Percentiles rank a stretch among this genome's conserved stretches.
Evolutionary conservation across 2,888 invertebrate species (phyloP).

Genomic region (Hyposoter didymator): DNA sequence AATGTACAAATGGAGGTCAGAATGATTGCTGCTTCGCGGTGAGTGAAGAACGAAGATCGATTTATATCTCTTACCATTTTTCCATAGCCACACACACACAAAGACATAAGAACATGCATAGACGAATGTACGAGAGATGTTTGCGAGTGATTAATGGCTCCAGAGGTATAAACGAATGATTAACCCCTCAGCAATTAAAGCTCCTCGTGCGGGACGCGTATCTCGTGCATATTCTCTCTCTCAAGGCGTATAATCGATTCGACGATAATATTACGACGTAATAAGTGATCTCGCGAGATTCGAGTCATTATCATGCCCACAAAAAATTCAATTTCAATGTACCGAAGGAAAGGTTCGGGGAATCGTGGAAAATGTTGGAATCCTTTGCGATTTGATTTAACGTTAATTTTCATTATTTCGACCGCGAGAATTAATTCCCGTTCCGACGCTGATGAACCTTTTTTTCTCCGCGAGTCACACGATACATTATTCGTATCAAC

Average conservation of each 20-base stretch:
- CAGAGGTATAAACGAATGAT: conserved; percentile 62
- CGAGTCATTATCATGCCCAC: background rate
- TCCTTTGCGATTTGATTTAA: background rate
- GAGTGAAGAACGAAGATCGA: conserved; percentile 63
- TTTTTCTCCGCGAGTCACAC: background rate
- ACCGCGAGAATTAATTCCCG: background rate
- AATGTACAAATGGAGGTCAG: conserved; percentile 20
- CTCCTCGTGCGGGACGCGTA: conserved; percentile 26
- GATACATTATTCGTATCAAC: conserved; percentile 8
- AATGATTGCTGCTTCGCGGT: conserved; percentile 53
- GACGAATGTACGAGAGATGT: conserved; percentile 23
- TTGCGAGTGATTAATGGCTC: conserved; percentile 46
- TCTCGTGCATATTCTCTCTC: background rate
- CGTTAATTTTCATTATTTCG: background rate
- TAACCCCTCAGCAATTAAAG: conserved; percentile 56
- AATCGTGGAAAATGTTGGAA: background rate
- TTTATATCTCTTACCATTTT: conserved; percentile 38
- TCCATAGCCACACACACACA: background rate
- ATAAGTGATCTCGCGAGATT: conserved; percentile 24
- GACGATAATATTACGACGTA: conserved; percentile 27
- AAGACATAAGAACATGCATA: conserved; percentile 17
- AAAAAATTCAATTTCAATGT: conserved; percentile 6
- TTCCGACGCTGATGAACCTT: background rate
- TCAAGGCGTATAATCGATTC: conserved; percentile 29
- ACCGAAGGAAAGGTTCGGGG: background rate